Conservation (phyloP, 2,888 invertebrate genomes). For the Holacanthella duospinosa region DNA sequence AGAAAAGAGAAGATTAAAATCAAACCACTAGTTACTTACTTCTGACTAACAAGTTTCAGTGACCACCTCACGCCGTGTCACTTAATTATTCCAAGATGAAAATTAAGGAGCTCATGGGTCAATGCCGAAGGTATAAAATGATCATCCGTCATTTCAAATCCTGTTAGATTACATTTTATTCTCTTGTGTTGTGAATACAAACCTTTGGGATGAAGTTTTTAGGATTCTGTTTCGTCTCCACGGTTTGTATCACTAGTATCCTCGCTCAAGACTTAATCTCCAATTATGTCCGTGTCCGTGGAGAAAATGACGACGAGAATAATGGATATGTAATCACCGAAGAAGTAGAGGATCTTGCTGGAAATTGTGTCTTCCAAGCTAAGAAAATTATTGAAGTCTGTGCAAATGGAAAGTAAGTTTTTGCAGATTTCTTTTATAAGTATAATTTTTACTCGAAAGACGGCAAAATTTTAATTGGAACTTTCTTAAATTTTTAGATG, state of each 20-base stretch:
- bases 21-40: no score
- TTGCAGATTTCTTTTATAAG: no score
- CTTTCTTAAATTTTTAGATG: background rate
- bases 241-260: no score
- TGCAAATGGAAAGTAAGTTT: constrained; percentile 10
- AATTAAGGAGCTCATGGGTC: background rate
- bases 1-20: no score
- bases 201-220: no score
- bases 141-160: no score
- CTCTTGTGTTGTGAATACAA: background rate
- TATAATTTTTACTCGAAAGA: background rate
- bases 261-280: background rate
- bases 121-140: background rate
- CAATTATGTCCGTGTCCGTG: constrained; percentile 7
- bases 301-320: constrained; percentile 7
- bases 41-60: background rate
- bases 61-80: background rate
- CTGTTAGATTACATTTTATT: background rate
- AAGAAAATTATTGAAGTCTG: constrained; percentile 7
- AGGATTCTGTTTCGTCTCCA: no score
- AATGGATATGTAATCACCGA: constrained; percentile 9
- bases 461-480: background rate
- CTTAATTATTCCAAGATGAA: no score
- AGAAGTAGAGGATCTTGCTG: constrained; percentile 4
- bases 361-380: constrained; percentile 4